These are phyloP conservation scores for Ostrea denselamellosa DNA, from an alignment of 1,140 invertebrate genomes.

Conservation along the genomic window DNA sequence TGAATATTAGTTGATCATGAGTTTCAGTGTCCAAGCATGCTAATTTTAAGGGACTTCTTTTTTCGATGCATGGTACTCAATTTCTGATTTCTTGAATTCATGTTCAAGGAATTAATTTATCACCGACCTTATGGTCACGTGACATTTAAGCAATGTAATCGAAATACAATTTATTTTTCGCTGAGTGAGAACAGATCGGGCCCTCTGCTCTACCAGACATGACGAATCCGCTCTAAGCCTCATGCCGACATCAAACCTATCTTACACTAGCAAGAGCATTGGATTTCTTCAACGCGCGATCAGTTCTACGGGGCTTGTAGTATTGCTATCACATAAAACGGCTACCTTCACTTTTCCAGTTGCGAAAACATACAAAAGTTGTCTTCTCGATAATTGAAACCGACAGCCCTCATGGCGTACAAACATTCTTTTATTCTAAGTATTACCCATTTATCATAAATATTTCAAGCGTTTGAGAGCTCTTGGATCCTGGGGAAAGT, in stretches of 20 bases:
- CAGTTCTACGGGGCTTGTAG: neutral
- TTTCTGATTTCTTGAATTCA: too few species aligned
- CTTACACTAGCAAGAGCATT: constrained; percentile 11
- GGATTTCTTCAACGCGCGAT: neutral
- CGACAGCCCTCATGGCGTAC: constrained; percentile 10
- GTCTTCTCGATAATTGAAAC: constrained; percentile 32
- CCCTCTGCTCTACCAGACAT: neutral
- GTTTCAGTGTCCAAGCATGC: too few species aligned
- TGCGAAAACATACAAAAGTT: constrained; percentile 38
- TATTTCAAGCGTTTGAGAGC: constrained; percentile 32
- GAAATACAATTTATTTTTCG: neutral
- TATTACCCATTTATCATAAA: constrained; percentile 40
- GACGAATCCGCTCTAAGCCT: neutral
- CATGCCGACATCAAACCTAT: constrained; percentile 34
- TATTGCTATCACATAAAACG: constrained; percentile 24
- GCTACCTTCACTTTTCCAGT: constrained; percentile 35
- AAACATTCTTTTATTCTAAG: constrained; percentile 31
- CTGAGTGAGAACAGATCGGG: neutral
- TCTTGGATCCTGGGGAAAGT: constrained; percentile 28
- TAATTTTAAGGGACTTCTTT: too few species aligned
- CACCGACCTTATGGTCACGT: neutral
- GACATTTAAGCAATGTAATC: neutral
- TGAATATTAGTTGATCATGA: too few species aligned
- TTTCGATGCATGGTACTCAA: too few species aligned
- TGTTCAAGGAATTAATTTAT: too few species aligned